These are phyloP conservation scores for Steatornis caripensis DNA, from an alignment of 2,113 vertebrate genomes.

Conservation along the genomic window DNA sequence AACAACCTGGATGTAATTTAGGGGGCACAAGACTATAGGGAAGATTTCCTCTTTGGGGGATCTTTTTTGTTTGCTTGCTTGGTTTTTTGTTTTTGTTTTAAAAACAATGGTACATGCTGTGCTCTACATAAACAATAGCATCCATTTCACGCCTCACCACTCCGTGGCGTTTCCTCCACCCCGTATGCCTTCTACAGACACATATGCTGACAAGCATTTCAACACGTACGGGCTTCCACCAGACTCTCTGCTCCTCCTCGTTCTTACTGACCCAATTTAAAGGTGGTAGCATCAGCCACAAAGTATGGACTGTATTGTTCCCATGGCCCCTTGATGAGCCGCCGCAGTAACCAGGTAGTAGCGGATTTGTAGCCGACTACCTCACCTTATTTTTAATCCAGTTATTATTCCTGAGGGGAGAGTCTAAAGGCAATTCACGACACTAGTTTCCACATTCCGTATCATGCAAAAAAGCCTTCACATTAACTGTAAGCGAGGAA, in stretches of 20 bases:
- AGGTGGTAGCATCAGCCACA: not conserved
- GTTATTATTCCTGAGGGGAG: not conserved
- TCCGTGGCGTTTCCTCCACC: not conserved
- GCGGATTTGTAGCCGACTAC: not conserved
- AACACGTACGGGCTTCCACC: not conserved
- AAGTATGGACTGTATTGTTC: rapidly evolving
- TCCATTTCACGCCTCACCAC: not conserved
- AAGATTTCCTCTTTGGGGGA: not conserved
- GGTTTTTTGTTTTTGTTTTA: too few relatives aligned
- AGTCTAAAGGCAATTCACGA: not conserved
- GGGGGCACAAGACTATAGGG: not conserved
- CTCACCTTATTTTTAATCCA: not conserved
- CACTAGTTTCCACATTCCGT: not conserved
- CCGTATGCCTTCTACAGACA: not conserved
- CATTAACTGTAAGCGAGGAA: not conserved
- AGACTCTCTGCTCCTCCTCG: not conserved
- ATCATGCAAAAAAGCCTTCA: not conserved
- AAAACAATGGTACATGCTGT: not conserved
- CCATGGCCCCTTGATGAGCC: not conserved
- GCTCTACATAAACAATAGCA: not conserved
- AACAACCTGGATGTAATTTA: not conserved
- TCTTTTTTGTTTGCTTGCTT: too few relatives aligned
- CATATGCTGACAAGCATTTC: not conserved
- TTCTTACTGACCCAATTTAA: not conserved
- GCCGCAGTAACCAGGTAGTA: not conserved